Conservation (phyloP, 53 echinoderm and acorn worm species). For the Henricia sp. region DNA sequence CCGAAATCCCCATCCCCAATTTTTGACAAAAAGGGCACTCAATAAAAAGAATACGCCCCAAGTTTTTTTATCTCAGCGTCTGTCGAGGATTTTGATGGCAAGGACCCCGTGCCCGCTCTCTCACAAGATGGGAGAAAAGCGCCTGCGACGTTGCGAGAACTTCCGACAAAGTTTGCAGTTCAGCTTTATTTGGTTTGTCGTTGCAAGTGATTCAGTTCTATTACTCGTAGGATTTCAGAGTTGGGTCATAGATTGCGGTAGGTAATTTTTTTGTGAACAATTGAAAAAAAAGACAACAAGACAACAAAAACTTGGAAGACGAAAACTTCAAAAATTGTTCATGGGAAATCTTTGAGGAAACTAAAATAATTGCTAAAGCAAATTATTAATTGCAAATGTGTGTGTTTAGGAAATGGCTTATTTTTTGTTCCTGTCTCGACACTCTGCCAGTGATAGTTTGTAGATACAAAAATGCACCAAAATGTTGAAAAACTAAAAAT, state of each 20-base stretch:
- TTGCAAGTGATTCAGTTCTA: slow-evolving; percentile 30
- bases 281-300: not conserved
- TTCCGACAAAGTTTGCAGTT: slow-evolving; percentile 46
- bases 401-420: too few relatives aligned
- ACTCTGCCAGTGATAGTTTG: too few relatives aligned
- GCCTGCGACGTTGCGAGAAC: too few relatives aligned
- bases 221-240: slow-evolving; percentile 32
- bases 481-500: too few relatives aligned
- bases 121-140: slow-evolving; percentile 16
- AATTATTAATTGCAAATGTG: too few relatives aligned
- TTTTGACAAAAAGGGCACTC: not conserved
- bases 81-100: not conserved
- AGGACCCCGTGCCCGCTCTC: not conserved
- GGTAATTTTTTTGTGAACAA: slow-evolving; percentile 32
- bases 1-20: too few relatives aligned
- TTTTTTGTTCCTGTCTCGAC: too few relatives aligned
- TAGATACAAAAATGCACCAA: too few relatives aligned
- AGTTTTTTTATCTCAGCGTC: slow-evolving; percentile 1
- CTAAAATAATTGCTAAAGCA: too few relatives aligned
- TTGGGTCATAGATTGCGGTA: slow-evolving; percentile 26
- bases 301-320: not conserved
- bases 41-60: not conserved
- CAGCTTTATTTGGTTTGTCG: slow-evolving; percentile 53
- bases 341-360: too few relatives aligned
- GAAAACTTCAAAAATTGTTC: not conserved